These are phyloP conservation scores for Vultur gryphus DNA, from an alignment of 2,797 vertebrate species.

Conservation along the genomic window DNA sequence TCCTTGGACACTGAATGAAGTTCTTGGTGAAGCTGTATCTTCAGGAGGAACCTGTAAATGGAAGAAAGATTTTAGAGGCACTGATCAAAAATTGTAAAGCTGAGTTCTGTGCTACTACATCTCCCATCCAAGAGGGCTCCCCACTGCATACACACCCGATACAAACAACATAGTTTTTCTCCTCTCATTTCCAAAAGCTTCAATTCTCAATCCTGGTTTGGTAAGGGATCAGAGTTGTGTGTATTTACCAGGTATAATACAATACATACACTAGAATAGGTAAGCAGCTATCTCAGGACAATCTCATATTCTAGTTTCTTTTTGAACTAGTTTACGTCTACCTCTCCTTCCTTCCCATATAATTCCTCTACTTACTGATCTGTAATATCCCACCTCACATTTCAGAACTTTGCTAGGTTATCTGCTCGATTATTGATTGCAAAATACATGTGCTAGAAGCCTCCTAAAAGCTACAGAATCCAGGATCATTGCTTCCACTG, in stretches of 20 bases:
- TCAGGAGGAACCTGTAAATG: conserved; percentile 76
- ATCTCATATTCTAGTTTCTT: background rate
- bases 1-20: conserved; percentile 84
- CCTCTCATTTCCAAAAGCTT: background rate
- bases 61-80: background rate
- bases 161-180: background rate
- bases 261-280: background rate
- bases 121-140: background rate
- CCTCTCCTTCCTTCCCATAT: background rate
- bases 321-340: background rate
- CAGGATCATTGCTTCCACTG: background rate
- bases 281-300: background rate
- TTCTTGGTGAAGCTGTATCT: conserved; percentile 67
- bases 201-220: background rate
- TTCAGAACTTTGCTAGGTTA: background rate
- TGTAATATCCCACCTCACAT: background rate
- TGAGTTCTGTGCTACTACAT: background rate
- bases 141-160: background rate
- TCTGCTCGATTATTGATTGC: background rate
- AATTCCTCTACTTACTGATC: background rate
- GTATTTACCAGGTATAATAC: background rate
- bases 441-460: background rate
- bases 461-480: background rate
- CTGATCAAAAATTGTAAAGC: background rate
- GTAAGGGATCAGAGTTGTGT: background rate